Base-by-base conservation (phyloP, 2,888 invertebrate genomes). In the Cosmorhoe ocellata region DNA sequence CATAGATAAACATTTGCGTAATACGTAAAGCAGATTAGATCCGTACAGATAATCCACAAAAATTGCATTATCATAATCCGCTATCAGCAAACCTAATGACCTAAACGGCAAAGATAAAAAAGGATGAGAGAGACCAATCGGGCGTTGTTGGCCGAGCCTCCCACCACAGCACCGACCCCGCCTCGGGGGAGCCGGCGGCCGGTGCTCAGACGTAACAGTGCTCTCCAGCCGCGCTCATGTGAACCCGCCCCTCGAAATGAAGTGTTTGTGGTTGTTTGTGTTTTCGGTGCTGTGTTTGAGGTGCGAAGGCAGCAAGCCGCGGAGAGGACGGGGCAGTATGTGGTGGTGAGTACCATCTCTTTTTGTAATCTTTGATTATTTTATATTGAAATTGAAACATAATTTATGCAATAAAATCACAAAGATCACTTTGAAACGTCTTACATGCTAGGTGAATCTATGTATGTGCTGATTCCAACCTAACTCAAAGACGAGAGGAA, bases 241-340 rank as follows among this genome's bases (percentile, higher is more conserved):
- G 64, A 72, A 66, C 79, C 84, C 85, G 85, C 85, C 87, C 86
- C 76, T 85, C 73, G 71, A 73, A 74, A 91, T 88, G 91, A 85
- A 87, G 88, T 90, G 90, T 77, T 71, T 86, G 87, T 90, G 92
- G 75, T 84, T 91, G 74, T 83, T 87, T 76, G 89, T 88, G 83
- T 81, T 92, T 73, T 80, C 91, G 61, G 84, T 91, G 79, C 69
- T 90, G 86, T 88, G 88, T 81, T 84, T 82, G 79, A 71, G 88
- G 76, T 83, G 85, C 77, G 82, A 84, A 62, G 84, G 79, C 66
- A 93, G 92, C 76, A 94, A 94, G 76, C 92, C 92, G 67, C 93
- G 95, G 78, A 91, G 96, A 77, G 96, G 96, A 74, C 93, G 96
- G 75, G 96, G 97, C 80, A 96, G 96, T 70, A 96, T 96, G 95